phyloP scores from a whole-genome alignment of 2,888 invertebrate species.

The Bibio marci region DNA sequence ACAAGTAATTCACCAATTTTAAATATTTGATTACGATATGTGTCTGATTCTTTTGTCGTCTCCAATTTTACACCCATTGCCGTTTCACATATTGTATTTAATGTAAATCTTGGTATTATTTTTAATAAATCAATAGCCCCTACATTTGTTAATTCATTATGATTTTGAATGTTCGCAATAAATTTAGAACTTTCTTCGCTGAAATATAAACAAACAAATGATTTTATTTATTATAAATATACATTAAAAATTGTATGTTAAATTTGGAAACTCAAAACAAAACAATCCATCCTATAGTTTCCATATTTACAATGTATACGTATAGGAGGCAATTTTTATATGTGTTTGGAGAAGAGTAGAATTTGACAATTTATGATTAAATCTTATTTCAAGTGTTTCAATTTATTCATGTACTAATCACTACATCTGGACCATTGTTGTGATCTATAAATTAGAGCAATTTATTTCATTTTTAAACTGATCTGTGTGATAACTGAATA shows the following conservation, averaged over 20 bases:
- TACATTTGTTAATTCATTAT: slow-evolving; percentile 7
- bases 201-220: slow-evolving; percentile 1
- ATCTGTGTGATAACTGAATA: too few relatives aligned
- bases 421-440: too few relatives aligned
- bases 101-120: slow-evolving; percentile 38
- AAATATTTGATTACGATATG: slow-evolving; percentile 40
- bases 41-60: slow-evolving; percentile 29
- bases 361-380: too few relatives aligned
- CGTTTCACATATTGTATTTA: slow-evolving; percentile 50
- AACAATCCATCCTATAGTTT: slow-evolving; percentile 4
- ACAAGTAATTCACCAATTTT: slow-evolving; percentile 27
- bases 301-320: too few relatives aligned
- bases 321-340: too few relatives aligned
- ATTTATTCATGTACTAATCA: too few relatives aligned
- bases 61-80: slow-evolving; percentile 52
- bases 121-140: slow-evolving; percentile 30
- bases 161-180: slow-evolving; percentile 16
- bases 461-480: too few relatives aligned
- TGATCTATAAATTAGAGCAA: too few relatives aligned
- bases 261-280: not conserved
- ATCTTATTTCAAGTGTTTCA: too few relatives aligned
- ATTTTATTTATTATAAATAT: not conserved
- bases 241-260: too few relatives aligned
- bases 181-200: slow-evolving; percentile 27
- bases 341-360: too few relatives aligned